Base-by-base conservation (phyloP, 2,797 vertebrate genomes). In the Typhlichthys subterraneus region DNA sequence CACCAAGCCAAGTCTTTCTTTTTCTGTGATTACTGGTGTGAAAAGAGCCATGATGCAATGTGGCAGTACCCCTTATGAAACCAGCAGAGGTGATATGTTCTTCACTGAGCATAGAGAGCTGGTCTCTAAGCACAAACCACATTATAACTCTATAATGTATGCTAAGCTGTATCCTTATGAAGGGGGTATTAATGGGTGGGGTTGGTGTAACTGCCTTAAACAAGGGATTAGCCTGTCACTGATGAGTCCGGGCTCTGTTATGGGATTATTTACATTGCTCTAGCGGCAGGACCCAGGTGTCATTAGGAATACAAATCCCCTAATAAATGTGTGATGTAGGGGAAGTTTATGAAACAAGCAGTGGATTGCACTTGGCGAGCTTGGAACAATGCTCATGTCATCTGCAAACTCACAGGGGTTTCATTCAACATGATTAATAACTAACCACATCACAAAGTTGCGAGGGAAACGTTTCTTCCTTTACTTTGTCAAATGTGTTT, bases 201-300 rank as follows among this genome's bases (percentile, higher is more conserved):
- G 92, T 90, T 76, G 85, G 79, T 92, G 91, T 92, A 93, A 93
- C 91, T 89, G 91, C 91, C 90, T 93, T 93, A 92, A 93, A 93
- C 91, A 92, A 93, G 91, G 92, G 93, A 94, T 94, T 93, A 93
- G 88, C 82, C 80, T 83, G 84, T 76, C 82, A 76, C 86, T 91
- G 92, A 93, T 91, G 91, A 92, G 87, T 87, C 75, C 83, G 81
- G 83, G 84, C 78, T 87, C 84, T 85, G 75, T 91, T 91, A 93
- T 90, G 91, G 90, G 91, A 93, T 93, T 94, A 93, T 92, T 91
- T 92, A 91, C 91, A 91, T 88, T 87, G 83, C 87, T 90, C 86
- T 81, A 70, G 85, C 88, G 85, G 87, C 84, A 87, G 87, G 85
- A 91, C 55, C 88, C 91, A 93, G 92, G 92, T 94, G 91, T 92